A percentile compares a stretch with the other conserved stretches of the same genome.
These are phyloP conservation scores for Poecilia picta DNA, from an alignment of 2,797 vertebrate species.

Conservation along the genomic window DNA sequence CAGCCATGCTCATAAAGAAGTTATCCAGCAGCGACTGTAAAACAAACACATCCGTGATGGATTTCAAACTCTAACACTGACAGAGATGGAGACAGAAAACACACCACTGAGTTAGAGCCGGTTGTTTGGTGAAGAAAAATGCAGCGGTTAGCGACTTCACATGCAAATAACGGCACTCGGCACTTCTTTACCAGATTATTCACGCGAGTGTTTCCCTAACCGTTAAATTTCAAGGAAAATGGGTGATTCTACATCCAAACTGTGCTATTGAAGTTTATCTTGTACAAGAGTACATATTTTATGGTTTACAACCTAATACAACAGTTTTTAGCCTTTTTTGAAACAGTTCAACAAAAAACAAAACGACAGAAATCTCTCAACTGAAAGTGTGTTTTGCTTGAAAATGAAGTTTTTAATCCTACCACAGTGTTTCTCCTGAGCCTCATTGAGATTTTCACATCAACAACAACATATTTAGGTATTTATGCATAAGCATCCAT, in stretches of 20 bases:
- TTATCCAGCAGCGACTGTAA: slow-evolving; percentile 39
- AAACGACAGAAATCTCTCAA: neutral
- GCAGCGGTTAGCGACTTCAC: neutral
- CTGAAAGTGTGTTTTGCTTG: neutral
- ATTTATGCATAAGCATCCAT: neutral
- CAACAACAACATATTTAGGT: neutral
- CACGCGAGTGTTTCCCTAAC: neutral
- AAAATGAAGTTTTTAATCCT: neutral
- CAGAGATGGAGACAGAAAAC: slow-evolving; percentile 5
- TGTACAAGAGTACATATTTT: neutral
- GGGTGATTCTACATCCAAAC: neutral
- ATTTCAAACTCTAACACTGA: slow-evolving; percentile 30
- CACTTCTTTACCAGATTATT: neutral
- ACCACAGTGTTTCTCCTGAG: neutral
- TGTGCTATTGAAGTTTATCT: neutral
- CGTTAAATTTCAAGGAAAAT: neutral
- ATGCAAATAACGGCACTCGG: neutral
- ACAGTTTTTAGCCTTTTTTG: neutral
- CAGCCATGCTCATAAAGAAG: slow-evolving; percentile 9
- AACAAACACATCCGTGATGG: slow-evolving; percentile 50
- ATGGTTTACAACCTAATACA: neutral
- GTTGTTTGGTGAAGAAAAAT: slow-evolving; percentile 1
- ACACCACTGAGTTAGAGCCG: neutral
- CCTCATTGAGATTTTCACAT: neutral
- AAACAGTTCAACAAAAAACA: neutral